These are phyloP conservation scores for Selenia dentaria DNA, from an alignment of 2,888 invertebrate species.

Conservation along the genomic window DNA sequence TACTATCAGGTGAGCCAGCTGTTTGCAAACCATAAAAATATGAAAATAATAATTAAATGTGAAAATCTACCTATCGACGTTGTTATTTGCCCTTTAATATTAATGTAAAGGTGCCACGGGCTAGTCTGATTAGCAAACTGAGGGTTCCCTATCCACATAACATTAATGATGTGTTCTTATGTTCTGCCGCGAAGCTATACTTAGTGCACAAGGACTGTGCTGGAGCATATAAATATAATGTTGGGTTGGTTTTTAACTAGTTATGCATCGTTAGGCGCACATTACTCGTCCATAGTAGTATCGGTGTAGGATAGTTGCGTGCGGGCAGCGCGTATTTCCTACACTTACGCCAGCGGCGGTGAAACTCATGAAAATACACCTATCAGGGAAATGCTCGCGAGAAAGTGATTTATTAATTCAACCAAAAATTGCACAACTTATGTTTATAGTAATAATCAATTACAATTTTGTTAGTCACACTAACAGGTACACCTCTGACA, in stretches of 20 bases:
- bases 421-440: slow-evolving; percentile 53
- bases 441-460: slow-evolving; percentile 5
- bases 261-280: slow-evolving; percentile 2
- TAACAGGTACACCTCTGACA: too few relatives aligned
- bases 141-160: too few relatives aligned
- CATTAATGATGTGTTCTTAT: too few relatives aligned
- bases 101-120: too few relatives aligned
- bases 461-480: background rate
- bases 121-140: too few relatives aligned
- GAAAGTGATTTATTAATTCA: slow-evolving; percentile 79
- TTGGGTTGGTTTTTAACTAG: slow-evolving; percentile 1
- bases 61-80: too few relatives aligned
- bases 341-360: slow-evolving; percentile 55
- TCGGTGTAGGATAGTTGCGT: slow-evolving; percentile 50
- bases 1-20: too few relatives aligned
- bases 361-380: slow-evolving; percentile 76
- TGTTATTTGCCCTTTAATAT: too few relatives aligned
- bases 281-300: slow-evolving; percentile 1
- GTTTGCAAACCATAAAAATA: too few relatives aligned
- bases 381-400: slow-evolving; percentile 68
- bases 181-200: too few relatives aligned
- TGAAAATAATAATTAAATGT: too few relatives aligned
- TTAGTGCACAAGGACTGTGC: too few relatives aligned
- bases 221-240: background rate
- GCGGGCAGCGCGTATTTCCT: slow-evolving; percentile 56